A percentile compares a stretch with the other conserved stretches of the same genome.
phyloP scores from a whole-genome alignment of 2,888 invertebrate genomes.

The Dynastes hyllus region DNA sequence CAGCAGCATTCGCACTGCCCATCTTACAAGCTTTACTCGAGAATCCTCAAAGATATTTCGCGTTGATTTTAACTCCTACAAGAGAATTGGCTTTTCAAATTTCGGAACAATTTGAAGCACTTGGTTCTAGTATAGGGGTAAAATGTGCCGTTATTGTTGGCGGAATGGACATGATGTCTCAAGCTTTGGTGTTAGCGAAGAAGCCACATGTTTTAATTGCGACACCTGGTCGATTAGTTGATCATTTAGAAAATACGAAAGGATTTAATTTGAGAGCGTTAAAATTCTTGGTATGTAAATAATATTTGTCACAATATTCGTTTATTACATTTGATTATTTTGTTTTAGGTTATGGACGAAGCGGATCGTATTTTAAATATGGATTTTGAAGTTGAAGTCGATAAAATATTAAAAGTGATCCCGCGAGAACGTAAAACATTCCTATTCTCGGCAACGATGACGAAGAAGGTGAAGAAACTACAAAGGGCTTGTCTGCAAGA shows the following conservation, averaged over 20 bases:
- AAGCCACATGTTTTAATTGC: conserved; percentile 98
- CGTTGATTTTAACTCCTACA: conserved; percentile 95
- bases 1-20: conserved; percentile 97
- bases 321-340: background rate
- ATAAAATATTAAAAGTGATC: conserved; percentile 94
- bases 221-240: conserved; percentile 95
- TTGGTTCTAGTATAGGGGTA: conserved; percentile 91
- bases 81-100: conserved; percentile 99
- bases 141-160: conserved; percentile 98
- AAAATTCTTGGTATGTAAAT: conserved; percentile 85
- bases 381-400: conserved; percentile 99
- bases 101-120: conserved; percentile 97
- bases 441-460: conserved; percentile 99
- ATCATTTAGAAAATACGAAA: conserved; percentile 98
- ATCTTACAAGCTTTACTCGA: conserved; percentile 93
- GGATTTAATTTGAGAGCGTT: conserved; percentile 94
- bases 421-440: conserved; percentile 94
- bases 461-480: conserved; percentile 95
- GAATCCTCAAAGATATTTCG: conserved; percentile 95
- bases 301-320: background rate
- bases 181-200: conserved; percentile 91
- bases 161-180: conserved; percentile 98
- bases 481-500: conserved; percentile 95
- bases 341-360: conserved; percentile 93
- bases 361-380: conserved; percentile 98